phyloP scores from a whole-genome alignment of 1,140 invertebrate genomes.

The Zaprionus taronus region DNA sequence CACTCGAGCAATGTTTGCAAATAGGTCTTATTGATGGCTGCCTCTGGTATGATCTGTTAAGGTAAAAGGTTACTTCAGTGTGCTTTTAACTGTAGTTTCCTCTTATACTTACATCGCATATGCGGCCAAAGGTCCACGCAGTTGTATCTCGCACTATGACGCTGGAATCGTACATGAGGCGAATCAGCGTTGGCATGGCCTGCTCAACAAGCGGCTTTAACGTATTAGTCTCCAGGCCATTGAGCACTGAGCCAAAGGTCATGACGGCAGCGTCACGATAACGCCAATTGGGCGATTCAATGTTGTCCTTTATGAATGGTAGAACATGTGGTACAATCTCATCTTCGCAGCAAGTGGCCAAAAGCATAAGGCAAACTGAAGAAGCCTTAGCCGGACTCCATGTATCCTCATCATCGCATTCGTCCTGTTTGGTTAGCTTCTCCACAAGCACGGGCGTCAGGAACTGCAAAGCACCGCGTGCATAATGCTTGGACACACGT shows the following conservation, averaged over 20 bases:
- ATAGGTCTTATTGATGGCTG: slow-evolving; percentile 95
- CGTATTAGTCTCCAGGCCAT: slow-evolving; percentile 94
- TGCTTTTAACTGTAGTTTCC: neutral
- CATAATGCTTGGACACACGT: slow-evolving; percentile 96
- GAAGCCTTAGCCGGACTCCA: slow-evolving; percentile 99
- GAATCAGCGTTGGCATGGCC: slow-evolving; percentile 97
- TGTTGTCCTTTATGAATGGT: slow-evolving; percentile 98
- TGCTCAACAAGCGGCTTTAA: slow-evolving; percentile 97
- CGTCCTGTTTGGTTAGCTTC: slow-evolving; percentile 97
- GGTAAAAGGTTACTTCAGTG: neutral
- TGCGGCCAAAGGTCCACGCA: slow-evolving; percentile 98
- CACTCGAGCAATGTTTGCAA: slow-evolving; percentile 94
- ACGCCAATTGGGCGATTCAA: slow-evolving; percentile 97
- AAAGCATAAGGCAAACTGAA: slow-evolving; percentile 99
- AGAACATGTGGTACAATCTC: slow-evolving; percentile 97
- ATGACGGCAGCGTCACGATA: slow-evolving; percentile 98
- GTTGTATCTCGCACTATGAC: slow-evolving; percentile 98
- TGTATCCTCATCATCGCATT: slow-evolving; percentile 98
- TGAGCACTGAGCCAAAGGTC: slow-evolving; percentile 99
- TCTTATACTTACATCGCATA: slow-evolving; percentile 91
- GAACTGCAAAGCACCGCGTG: slow-evolving; percentile 97
- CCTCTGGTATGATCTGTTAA: slow-evolving; percentile 93
- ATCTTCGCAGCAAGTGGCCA: slow-evolving; percentile 98
- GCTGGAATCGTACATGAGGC: slow-evolving; percentile 95
- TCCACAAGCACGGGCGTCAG: slow-evolving; percentile 97